Conservation (phyloP, 2,888 invertebrate species). For the Trichopoda pennipes region DNA sequence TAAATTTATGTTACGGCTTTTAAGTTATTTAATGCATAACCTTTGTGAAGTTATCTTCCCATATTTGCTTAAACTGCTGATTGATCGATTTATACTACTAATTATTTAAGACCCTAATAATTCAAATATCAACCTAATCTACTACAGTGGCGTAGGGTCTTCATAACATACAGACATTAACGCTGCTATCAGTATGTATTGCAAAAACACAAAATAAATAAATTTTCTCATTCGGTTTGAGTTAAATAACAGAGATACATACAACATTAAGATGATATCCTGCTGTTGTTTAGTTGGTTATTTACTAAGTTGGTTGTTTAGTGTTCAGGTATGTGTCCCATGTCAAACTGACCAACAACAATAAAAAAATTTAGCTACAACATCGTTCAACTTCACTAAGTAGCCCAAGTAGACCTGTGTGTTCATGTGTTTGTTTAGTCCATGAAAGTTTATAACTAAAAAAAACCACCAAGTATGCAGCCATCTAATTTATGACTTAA, state of each 20-base stretch:
- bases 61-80: too few relatives aligned
- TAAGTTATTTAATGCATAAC: too few relatives aligned
- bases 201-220: slow-evolving; percentile 62
- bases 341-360: slow-evolving; percentile 55
- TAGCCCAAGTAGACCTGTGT: slow-evolving; percentile 29
- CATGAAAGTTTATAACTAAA: slow-evolving; percentile 59
- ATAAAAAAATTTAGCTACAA: slow-evolving; percentile 24
- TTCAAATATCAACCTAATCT: background rate
- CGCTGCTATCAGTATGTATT: slow-evolving; percentile 49
- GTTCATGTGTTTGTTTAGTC: slow-evolving; percentile 6
- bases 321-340: slow-evolving; percentile 66
- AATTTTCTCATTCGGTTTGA: slow-evolving; percentile 45
- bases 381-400: slow-evolving; percentile 56
- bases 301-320: slow-evolving; percentile 48
- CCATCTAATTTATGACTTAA: slow-evolving; percentile 81
- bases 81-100: background rate
- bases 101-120: background rate
- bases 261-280: slow-evolving; percentile 66
- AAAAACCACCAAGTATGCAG: slow-evolving; percentile 69
- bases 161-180: slow-evolving; percentile 22
- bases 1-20: background rate
- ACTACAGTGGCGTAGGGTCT: background rate
- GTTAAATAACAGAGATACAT: slow-evolving; percentile 53
- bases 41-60: too few relatives aligned
- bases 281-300: slow-evolving; percentile 60